Conservation (phyloP, 2,888 invertebrate species). For the Mimumesa dahlbomi region DNA sequence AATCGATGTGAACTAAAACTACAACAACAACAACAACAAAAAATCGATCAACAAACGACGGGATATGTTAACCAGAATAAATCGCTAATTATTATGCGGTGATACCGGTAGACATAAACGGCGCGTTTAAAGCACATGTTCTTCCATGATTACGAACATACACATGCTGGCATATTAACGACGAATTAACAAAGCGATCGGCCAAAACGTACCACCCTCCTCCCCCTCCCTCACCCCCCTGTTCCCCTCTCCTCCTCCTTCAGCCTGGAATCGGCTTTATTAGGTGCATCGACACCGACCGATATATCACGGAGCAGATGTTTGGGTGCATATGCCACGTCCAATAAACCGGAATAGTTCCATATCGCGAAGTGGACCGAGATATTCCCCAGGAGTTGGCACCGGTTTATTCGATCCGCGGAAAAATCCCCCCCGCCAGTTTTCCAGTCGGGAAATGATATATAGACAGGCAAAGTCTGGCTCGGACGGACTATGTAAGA, state of each 20-base stretch:
- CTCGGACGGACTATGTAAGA: conserved; percentile 56
- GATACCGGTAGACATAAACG: no score
- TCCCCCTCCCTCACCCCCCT: no score
- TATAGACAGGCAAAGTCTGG: conserved; percentile 52
- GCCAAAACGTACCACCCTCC: no score
- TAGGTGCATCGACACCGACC: not conserved
- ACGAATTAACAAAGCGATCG: not conserved
- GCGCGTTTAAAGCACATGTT: no score
- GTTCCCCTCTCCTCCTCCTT: not conserved
- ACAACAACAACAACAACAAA: no score
- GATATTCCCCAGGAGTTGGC: conserved; percentile 43
- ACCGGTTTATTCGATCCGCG: not conserved
- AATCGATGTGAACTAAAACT: no score
- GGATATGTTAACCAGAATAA: no score
- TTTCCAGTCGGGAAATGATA: conserved; percentile 56
- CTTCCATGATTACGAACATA: no score
- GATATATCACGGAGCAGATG: conserved; percentile 54
- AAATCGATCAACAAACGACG: no score
- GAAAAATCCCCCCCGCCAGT: conserved; percentile 37
- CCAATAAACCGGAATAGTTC: conserved; percentile 58
- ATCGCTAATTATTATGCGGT: no score
- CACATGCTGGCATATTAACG: no score
- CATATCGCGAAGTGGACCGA: conserved; percentile 42
- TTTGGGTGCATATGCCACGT: conserved; percentile 54
- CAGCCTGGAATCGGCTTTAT: conserved; percentile 15